Evolutionary conservation across 2,888 invertebrate species (phyloP).

Genomic region (Ceratothoa steindachneri): DNA sequence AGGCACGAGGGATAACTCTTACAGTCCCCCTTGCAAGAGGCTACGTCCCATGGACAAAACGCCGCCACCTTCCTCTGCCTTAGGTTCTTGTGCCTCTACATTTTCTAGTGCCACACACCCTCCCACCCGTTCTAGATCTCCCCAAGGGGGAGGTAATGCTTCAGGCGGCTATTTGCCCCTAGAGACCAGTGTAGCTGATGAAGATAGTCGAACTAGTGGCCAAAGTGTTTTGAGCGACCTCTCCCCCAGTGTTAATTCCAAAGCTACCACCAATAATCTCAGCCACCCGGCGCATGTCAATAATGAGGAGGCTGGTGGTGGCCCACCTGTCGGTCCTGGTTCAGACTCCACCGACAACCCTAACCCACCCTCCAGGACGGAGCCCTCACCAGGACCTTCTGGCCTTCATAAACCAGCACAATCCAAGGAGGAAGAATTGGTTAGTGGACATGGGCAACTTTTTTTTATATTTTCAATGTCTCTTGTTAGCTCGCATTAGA

Average conservation of each 20-base stretch:
- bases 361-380: conserved; percentile 1
- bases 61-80: conserved; percentile 12
- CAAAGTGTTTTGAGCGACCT: conserved; percentile 31
- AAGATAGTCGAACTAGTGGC: conserved; percentile 37
- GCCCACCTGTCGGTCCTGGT: no score
- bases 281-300: conserved; percentile 20
- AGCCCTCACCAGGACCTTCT: conserved; percentile 42
- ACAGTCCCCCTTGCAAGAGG: conserved; percentile 43
- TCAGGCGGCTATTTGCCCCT: conserved; percentile 28
- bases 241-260: conserved; percentile 37
- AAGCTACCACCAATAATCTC: conserved; percentile 20
- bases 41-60: conserved; percentile 35
- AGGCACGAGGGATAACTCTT: conserved; percentile 22
- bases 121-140: neutral
- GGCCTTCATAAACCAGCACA: conserved; percentile 36
- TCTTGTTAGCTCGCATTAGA: no score
- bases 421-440: conserved; percentile 46
- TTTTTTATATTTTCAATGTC: no score
- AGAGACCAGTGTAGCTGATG: conserved; percentile 31
- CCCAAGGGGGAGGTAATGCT: conserved; percentile 12
- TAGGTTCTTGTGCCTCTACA: neutral
- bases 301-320: conserved; percentile 16
- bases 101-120: conserved; percentile 17
- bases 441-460: no score
- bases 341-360: neutral